These are phyloP conservation scores for Lordiphosa clarofinis DNA, from an alignment of 1,140 invertebrate species.

Conservation along the genomic window DNA sequence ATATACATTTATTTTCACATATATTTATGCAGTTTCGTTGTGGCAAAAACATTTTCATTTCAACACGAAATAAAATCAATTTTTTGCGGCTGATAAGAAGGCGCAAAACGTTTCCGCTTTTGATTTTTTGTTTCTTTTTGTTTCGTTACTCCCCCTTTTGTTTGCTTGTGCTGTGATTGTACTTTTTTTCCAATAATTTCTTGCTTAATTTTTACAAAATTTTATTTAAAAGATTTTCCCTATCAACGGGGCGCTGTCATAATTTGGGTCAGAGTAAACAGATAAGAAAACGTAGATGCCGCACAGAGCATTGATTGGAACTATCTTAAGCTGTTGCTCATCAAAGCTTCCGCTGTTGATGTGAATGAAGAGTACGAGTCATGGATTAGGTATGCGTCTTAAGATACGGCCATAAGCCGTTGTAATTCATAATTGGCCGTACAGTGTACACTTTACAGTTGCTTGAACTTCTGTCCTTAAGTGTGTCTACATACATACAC, in stretches of 20 bases:
- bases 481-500: slow-evolving; percentile 1
- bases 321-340: slow-evolving; percentile 18
- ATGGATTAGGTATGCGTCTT: slow-evolving; percentile 3
- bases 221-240: slow-evolving; percentile 31
- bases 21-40: slow-evolving; percentile 24
- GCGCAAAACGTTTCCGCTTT: slow-evolving; percentile 70
- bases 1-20: no score
- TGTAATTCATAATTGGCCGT: slow-evolving; percentile 4
- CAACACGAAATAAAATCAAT: slow-evolving; percentile 66
- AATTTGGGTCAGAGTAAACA: slow-evolving; percentile 72
- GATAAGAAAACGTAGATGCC: slow-evolving; percentile 42
- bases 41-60: slow-evolving; percentile 52
- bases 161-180: slow-evolving; percentile 36
- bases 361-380: slow-evolving; percentile 27
- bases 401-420: background rate
- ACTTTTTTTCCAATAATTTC: slow-evolving; percentile 72
- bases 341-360: slow-evolving; percentile 24
- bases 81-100: slow-evolving; percentile 72
- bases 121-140: slow-evolving; percentile 46
- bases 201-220: slow-evolving; percentile 53
- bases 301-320: slow-evolving; percentile 37
- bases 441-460: slow-evolving; percentile 48
- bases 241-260: slow-evolving; percentile 54
- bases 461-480: slow-evolving; percentile 75
- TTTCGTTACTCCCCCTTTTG: slow-evolving; percentile 26